Evolutionary conservation across 2,888 invertebrate genomes (phyloP).

Genomic region (Plagodis dolabraria): DNA sequence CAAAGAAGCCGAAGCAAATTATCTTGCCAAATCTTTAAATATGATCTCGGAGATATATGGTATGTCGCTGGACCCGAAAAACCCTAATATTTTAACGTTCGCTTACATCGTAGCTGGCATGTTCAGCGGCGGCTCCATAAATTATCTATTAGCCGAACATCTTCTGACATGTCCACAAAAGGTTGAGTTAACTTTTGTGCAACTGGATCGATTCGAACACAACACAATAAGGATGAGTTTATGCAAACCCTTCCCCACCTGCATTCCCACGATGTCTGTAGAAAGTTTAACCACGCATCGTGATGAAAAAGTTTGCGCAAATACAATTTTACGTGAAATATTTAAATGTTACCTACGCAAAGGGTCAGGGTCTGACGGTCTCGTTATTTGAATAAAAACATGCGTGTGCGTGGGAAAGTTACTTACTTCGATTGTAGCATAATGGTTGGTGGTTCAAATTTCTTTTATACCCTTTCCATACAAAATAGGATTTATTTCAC

Average conservation of each 20-base stretch:
- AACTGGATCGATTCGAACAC: constrained; percentile 61
- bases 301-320: constrained; percentile 74
- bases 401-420: constrained; percentile 67
- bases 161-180: constrained; percentile 79
- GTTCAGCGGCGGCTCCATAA: constrained; percentile 73
- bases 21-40: constrained; percentile 67
- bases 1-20: constrained; percentile 61
- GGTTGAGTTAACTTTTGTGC: constrained; percentile 79
- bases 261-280: constrained; percentile 80
- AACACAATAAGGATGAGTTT: constrained; percentile 59
- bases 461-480: too few relatives aligned
- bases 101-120: constrained; percentile 57
- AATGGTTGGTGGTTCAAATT: too few relatives aligned
- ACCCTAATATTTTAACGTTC: constrained; percentile 78
- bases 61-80: constrained; percentile 60
- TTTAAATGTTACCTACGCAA: constrained; percentile 68
- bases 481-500: too few relatives aligned
- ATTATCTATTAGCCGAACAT: constrained; percentile 82
- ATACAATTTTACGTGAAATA: constrained; percentile 75
- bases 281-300: constrained; percentile 71
- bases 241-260: constrained; percentile 79
- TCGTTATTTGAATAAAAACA: constrained; percentile 60
- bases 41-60: constrained; percentile 57
- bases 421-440: too few relatives aligned
- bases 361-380: constrained; percentile 61